Evolutionary conservation across 2,888 invertebrate species (phyloP).

Genomic region (Melanargia galathea): DNA sequence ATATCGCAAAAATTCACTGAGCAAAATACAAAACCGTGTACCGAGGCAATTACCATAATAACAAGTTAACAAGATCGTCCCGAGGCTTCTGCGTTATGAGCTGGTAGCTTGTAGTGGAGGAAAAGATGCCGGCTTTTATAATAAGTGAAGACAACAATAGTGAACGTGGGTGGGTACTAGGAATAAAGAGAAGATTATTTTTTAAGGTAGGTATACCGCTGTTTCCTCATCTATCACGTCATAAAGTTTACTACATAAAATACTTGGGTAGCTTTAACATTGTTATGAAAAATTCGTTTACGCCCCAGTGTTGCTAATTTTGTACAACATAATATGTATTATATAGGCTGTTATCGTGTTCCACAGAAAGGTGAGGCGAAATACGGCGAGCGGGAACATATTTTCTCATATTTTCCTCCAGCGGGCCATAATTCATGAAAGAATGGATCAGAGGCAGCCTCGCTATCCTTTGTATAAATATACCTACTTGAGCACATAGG

Average conservation of each 20-base stretch:
- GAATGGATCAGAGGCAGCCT: constrained; percentile 61
- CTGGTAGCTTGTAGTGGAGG: not conserved
- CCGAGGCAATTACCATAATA: constrained; percentile 35
- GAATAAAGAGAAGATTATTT: too few species aligned
- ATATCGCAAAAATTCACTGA: constrained; percentile 1
- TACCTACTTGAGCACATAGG: constrained; percentile 26
- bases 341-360: constrained; percentile 9
- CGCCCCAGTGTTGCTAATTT: constrained; percentile 16
- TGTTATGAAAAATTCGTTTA: not conserved
- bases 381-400: constrained; percentile 38
- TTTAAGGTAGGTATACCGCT: too few species aligned
- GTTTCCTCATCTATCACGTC: not conserved
- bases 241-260: not conserved
- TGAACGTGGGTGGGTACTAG: not conserved
- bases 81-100: constrained; percentile 18
- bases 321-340: constrained; percentile 9
- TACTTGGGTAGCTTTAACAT: constrained; percentile 2
- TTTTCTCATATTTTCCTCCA: constrained; percentile 61
- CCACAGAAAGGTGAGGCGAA: constrained; percentile 23
- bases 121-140: not conserved
- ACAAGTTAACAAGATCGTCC: constrained; percentile 34
- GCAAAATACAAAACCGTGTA: constrained; percentile 26
- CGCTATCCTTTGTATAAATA: constrained; percentile 36
- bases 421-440: constrained; percentile 66
- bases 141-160: constrained; percentile 9